These are phyloP conservation scores for Rhyacophila evoluta DNA, from an alignment of 2,888 invertebrate species.

Conservation along the genomic window DNA sequence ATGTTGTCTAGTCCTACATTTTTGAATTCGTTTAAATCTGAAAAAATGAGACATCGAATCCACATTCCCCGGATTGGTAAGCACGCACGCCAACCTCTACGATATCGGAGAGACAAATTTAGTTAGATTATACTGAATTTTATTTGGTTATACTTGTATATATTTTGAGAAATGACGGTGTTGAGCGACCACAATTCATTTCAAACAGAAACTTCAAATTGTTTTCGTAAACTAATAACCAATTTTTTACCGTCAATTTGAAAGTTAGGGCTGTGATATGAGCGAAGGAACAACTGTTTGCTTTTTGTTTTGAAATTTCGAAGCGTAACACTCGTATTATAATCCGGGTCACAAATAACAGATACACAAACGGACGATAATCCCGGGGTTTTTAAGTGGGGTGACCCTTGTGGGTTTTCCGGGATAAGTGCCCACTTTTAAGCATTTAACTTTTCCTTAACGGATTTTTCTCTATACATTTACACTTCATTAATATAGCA, in stretches of 20 bases:
- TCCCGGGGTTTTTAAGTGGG: slow-evolving; percentile 3
- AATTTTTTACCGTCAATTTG: background rate
- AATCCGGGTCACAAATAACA: background rate
- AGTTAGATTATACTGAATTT: too few relatives aligned
- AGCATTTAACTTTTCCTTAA: slow-evolving; percentile 13
- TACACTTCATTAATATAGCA: background rate
- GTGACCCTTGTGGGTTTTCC: background rate
- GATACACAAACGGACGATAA: background rate
- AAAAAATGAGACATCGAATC: too few relatives aligned
- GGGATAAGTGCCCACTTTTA: slow-evolving; percentile 5
- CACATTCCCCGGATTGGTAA: too few relatives aligned
- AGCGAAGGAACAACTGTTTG: background rate
- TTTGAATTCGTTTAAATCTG: too few relatives aligned
- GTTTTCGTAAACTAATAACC: background rate
- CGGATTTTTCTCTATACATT: background rate
- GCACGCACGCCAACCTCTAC: too few relatives aligned
- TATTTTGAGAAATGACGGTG: too few relatives aligned
- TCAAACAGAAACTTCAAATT: too few relatives aligned
- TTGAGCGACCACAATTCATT: too few relatives aligned
- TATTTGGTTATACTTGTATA: too few relatives aligned
- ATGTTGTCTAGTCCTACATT: too few relatives aligned
- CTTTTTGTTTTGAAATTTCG: slow-evolving; percentile 1
- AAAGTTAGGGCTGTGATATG: background rate
- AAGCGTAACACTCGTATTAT: background rate
- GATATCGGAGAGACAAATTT: too few relatives aligned